A percentile compares a stretch with the other conserved stretches of the same genome.
Conservation (phyloP, 2,113 vertebrate genomes). For the Callionymus lyra region DNA sequence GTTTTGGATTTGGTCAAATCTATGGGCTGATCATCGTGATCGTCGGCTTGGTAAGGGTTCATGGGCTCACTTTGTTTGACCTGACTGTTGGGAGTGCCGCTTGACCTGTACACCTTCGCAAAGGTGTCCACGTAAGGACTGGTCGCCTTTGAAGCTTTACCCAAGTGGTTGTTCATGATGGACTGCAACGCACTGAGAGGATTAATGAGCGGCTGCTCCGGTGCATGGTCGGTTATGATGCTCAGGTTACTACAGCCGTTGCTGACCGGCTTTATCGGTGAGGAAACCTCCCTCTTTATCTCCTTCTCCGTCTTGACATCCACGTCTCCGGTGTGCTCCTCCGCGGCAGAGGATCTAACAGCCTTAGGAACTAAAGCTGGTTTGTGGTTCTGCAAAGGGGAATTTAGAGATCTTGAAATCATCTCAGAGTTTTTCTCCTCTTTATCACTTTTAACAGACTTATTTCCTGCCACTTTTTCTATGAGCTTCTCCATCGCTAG, state of each 20-base stretch:
- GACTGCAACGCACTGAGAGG: conserved; percentile 94
- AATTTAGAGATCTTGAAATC: conserved; percentile 66
- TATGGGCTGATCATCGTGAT: conserved; percentile 90
- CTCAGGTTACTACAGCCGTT: conserved; percentile 86
- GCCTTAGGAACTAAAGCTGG: conserved; percentile 63
- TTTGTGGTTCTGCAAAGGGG: conserved; percentile 72
- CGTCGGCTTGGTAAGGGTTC: conserved; percentile 69
- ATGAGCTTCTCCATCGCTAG: conserved; percentile 96
- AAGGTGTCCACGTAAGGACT: conserved; percentile 86
- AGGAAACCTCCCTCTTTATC: conserved; percentile 76
- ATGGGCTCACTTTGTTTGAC: conserved; percentile 76
- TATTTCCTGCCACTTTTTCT: conserved; percentile 93
- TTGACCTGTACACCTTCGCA: conserved; percentile 92
- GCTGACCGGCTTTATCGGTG: conserved; percentile 74
- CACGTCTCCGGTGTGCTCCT: conserved; percentile 61
- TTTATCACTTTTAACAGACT: conserved; percentile 70
- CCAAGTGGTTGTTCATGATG: conserved; percentile 97
- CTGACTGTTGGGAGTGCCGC: conserved; percentile 66
- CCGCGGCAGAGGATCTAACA: conserved; percentile 19
- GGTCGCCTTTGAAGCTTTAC: conserved; percentile 86
- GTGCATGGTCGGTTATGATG: conserved; percentile 92
- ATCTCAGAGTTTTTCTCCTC: conserved; percentile 72
- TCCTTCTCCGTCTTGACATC: conserved; percentile 53
- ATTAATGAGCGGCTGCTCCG: conserved; percentile 88
- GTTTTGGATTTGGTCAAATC: conserved; percentile 96